Evolutionary conservation across 2,113 vertebrate species (phyloP).

Genomic region (Propithecus coquereli): DNA sequence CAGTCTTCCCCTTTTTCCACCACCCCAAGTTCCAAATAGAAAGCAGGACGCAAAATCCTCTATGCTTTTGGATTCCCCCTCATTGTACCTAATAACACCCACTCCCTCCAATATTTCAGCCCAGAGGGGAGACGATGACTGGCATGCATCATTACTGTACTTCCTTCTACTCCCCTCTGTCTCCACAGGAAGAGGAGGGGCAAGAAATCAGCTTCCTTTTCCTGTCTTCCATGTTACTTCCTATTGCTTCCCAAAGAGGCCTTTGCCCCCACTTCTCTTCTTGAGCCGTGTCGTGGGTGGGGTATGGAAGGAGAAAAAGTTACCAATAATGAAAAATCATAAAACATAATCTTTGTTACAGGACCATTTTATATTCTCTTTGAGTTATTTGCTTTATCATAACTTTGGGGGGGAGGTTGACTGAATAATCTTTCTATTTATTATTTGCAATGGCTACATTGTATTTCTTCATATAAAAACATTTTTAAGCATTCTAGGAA

Average conservation of each 20-base stretch:
- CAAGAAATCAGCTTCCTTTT: not conserved
- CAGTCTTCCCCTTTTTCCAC: not conserved
- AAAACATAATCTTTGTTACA: not conserved
- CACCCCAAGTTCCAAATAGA: not conserved
- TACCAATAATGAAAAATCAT: not conserved
- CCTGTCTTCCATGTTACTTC: not conserved
- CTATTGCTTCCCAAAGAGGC: not conserved
- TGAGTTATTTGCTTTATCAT: not conserved
- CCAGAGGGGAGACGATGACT: not conserved
- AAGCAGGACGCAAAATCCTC: not conserved
- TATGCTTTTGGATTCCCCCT: not conserved
- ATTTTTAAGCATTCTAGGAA: not conserved
- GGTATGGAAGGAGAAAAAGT: not conserved
- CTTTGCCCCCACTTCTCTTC: not conserved
- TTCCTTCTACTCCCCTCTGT: not conserved
- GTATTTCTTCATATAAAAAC: not conserved
- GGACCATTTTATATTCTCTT: not conserved
- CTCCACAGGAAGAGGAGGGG: not conserved
- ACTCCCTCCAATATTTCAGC: not conserved
- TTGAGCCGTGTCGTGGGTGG: not conserved
- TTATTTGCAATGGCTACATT: not conserved
- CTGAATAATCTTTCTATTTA: not conserved
- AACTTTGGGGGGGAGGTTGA: not conserved
- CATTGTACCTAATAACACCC: not conserved
- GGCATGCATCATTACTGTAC: not conserved